These are phyloP conservation scores for Abscondita cerata DNA, from an alignment of 2,888 invertebrate genomes.

Conservation along the genomic window DNA sequence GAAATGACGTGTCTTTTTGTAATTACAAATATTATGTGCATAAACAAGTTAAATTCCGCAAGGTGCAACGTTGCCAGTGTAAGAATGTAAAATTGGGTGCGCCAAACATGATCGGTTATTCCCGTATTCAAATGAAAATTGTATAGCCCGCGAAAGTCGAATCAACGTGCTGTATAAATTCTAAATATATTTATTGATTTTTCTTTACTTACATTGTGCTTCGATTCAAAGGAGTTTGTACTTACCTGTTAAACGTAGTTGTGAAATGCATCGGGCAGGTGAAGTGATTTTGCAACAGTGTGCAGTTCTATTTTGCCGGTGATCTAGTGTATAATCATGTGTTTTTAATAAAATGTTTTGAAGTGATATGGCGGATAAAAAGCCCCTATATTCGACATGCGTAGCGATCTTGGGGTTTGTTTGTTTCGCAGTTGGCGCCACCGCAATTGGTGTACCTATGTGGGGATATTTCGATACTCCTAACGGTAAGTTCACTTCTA, in stretches of 20 bases:
- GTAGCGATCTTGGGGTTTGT: slow-evolving; percentile 76
- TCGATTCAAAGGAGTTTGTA: slow-evolving; percentile 10
- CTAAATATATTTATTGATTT: slow-evolving; percentile 49
- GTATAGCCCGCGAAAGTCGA: slow-evolving; percentile 37
- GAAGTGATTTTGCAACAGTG: slow-evolving; percentile 52
- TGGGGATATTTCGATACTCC: slow-evolving; percentile 82
- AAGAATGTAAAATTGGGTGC: slow-evolving; percentile 41
- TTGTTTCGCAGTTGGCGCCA: slow-evolving; percentile 82
- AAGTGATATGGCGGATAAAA: slow-evolving; percentile 67
- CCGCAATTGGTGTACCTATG: slow-evolving; percentile 82
- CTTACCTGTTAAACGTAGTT: slow-evolving; percentile 21
- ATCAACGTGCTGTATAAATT: slow-evolving; percentile 22
- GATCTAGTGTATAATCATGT: slow-evolving; percentile 44
- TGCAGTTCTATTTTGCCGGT: slow-evolving; percentile 41
- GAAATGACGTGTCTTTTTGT: slow-evolving; percentile 22
- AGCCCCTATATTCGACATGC: slow-evolving; percentile 72
- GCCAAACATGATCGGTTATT: slow-evolving; percentile 21
- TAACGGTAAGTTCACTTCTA: slow-evolving; percentile 33
- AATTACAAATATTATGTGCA: slow-evolving; percentile 17
- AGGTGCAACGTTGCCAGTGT: slow-evolving; percentile 35
- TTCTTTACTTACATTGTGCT: slow-evolving; percentile 42
- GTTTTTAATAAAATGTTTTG: slow-evolving; percentile 44
- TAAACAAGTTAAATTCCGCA: slow-evolving; percentile 38
- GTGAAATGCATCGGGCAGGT: slow-evolving; percentile 52
- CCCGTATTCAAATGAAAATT: slow-evolving; percentile 26